A percentile compares a stretch with the other conserved stretches of the same genome.
These are phyloP conservation scores for Dolomedes plantarius DNA, from an alignment of 2,888 invertebrate species.

Conservation along the genomic window DNA sequence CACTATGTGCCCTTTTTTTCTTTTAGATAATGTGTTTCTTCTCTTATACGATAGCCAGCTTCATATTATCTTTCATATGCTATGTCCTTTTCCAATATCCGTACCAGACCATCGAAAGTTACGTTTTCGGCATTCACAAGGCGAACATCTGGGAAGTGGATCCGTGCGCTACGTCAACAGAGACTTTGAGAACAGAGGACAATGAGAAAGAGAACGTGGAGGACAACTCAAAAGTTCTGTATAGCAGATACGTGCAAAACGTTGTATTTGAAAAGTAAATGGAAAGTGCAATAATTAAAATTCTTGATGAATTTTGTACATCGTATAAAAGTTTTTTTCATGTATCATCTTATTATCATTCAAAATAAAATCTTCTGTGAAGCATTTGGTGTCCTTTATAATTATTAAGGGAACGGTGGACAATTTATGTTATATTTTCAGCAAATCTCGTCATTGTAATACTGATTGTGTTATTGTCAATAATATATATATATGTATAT, in stretches of 20 bases:
- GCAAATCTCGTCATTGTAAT: no score
- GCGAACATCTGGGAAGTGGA: slow-evolving; percentile 35
- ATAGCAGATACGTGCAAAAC: slow-evolving; percentile 16
- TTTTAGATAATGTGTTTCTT: slow-evolving; percentile 67
- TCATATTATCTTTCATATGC: slow-evolving; percentile 42
- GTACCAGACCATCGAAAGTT: slow-evolving; percentile 27
- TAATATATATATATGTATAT: no score
- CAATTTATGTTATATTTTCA: no score
- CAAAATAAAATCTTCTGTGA: no score
- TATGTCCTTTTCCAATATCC: slow-evolving; percentile 63
- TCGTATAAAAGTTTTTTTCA: no score
- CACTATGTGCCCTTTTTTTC: no score
- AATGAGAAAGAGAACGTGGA: not conserved
- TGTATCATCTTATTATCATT: no score
- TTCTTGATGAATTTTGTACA: no score
- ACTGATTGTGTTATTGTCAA: no score
- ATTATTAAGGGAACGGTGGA: no score
- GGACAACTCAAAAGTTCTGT: slow-evolving; percentile 25
- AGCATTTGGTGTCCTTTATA: no score
- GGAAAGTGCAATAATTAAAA: not conserved
- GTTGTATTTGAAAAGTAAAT: not conserved
- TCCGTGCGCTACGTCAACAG: slow-evolving; percentile 14
- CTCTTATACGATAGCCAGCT: slow-evolving; percentile 51
- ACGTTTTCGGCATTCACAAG: slow-evolving; percentile 16
- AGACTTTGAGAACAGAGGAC: not conserved